Base-by-base conservation (phyloP, 2,113 vertebrate genomes). In the Salvator merianae region DNA sequence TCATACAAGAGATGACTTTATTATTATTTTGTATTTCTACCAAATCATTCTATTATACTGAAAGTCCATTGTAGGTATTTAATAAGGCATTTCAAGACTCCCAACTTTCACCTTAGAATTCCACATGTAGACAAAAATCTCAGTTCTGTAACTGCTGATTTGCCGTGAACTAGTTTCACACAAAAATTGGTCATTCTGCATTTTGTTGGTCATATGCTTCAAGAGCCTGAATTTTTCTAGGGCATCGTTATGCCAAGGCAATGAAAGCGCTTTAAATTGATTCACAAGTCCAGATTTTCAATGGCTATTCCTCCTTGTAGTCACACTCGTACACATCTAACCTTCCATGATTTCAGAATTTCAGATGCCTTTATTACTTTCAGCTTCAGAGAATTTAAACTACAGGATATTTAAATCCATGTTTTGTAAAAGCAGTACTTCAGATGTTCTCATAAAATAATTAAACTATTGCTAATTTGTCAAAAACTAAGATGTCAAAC, bases 401-500 rank as follows among this genome's bases (percentile, higher is more conserved):
- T 18, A 30, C 30, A 86, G 81, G 82, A 82, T 55, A 88, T 82
- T 82, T 90, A 88, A 91, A 89, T 82, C 47, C 9, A 14, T 62
- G 80, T 62, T 76, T 81, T 73, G 83, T 73, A 71, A 88, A 90
- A 85, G 77, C 75, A 75, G 79, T 63, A 85, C 75, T 90, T 93
- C 68, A 86, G 86, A 20, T 38, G 81, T 85, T 86, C 63, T 86
- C 4, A 83, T 84, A 91, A 92, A 93, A 93, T 6, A 85, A 0
- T 76, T 47, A 7, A 75, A 89, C 76, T 36, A 75, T 59, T 3
- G 74, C 90, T 85, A 82, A 70, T 34, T 81, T 77, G 88, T 84
- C 90, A 94, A 94, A 84, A 55, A 93, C 88, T 62, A 84, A 87
- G 91, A 24, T 92, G n/a, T 88, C 32, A 85, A 90, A 72, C 83